Evolutionary conservation across 2,113 vertebrate species (phyloP), one percentile per base, ranked within the genome.

Genomic region (Gadus macrocephalus): DNA sequence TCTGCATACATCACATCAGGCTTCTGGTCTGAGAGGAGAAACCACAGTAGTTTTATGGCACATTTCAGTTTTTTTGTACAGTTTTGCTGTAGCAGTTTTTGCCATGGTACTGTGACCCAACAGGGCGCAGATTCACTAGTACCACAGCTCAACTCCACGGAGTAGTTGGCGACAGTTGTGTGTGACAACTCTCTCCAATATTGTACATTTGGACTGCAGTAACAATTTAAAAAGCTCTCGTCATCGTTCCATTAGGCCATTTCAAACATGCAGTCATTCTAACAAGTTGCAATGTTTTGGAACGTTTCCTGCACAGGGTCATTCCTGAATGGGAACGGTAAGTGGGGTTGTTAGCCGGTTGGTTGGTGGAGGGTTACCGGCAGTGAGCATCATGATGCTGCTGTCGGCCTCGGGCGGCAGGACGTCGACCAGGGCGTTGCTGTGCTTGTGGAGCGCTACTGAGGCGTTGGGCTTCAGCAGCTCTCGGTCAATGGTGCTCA

Each of bases 321-420:
- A 35, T 35, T 4, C 6, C 4, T 35, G 31, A 35, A 35, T 35
- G 31, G 31, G 31, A 35, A 35, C 4, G 6, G 31, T 4, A 5
- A 35, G 31, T 35, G 2, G 25, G 25, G 25, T 25, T 11, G 38
- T 4, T 42, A 42, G 38, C 4, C 2, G 38, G 11, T 2, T 25
- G 12, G 42, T 14, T 49, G 2, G 9, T 14, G 42, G 42, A 49
- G 9, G 12, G 35, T 22, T 73, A 96, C 96, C 96, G 82, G 96
- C 94, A 0, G 95, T 96, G 49, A 98, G 91, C 96, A 98, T 98
- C 95, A 96, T 98, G 88, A 98, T 98, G 90, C 96, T 97, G 91
- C 96, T 98, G 91, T 98, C 96, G 0, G 96, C 96, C 88, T 98
- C 96, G 0, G 96, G 96, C 0, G 96, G 96, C 3, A 98, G 93